phyloP scores from a whole-genome alignment of 2,113 vertebrate species.

The Bos taurus region DNA sequence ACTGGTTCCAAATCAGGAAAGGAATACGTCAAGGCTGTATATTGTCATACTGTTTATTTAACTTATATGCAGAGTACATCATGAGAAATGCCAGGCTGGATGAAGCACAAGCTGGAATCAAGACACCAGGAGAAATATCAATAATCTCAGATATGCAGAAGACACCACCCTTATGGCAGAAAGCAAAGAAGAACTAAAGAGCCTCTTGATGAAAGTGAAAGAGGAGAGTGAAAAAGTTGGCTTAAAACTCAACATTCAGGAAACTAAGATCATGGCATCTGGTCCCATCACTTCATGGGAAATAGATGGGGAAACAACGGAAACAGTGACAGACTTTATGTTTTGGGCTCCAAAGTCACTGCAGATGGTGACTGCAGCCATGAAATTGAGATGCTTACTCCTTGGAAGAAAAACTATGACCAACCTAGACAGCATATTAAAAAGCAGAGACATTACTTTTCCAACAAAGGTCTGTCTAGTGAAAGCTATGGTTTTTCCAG shows the following conservation, averaged over 20 bases:
- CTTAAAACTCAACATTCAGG: background rate
- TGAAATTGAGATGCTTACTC: background rate
- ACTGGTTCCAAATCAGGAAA: background rate
- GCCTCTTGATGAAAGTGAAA: background rate
- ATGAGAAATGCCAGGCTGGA: background rate
- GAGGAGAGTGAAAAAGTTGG: background rate
- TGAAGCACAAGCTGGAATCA: background rate
- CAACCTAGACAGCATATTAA: background rate
- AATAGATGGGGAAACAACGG: background rate
- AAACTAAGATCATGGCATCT: background rate
- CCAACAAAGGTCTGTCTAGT: background rate
- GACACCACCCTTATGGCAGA: background rate
- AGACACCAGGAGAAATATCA: rapidly evolving
- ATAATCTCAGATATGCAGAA: background rate
- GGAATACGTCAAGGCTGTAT: background rate
- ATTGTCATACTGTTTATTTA: background rate
- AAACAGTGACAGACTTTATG: background rate
- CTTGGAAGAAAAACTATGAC: background rate
- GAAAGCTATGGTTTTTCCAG: background rate
- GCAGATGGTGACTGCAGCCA: background rate
- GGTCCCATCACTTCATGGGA: background rate
- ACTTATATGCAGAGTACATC: background rate
- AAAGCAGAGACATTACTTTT: background rate
- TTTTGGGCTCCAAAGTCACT: background rate
- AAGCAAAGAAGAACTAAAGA: background rate